A percentile compares a stretch with the other conserved stretches of the same genome.
Conservation (phyloP, 1,140 invertebrate species). For the Ditylenchus dipsaci region DNA sequence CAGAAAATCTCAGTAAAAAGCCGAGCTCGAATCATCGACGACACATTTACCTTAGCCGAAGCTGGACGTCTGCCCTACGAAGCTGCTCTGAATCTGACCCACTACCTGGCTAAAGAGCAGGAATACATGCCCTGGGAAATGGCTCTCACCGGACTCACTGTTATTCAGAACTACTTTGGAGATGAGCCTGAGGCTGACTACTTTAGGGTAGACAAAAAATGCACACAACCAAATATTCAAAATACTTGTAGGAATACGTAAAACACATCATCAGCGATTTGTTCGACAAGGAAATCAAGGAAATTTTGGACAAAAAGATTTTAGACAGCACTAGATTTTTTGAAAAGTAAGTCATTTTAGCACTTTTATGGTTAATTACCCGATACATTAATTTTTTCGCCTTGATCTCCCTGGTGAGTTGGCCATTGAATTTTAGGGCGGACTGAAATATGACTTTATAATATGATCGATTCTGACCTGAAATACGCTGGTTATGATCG, state of each 20-base stretch:
- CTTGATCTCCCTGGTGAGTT: too few relatives aligned
- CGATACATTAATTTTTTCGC: too few relatives aligned
- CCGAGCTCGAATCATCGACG: slow-evolving; percentile 48
- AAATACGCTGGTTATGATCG: too few relatives aligned
- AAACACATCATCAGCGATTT: slow-evolving; percentile 23
- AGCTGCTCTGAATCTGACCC: slow-evolving; percentile 41
- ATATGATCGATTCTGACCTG: too few relatives aligned
- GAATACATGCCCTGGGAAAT: slow-evolving; percentile 49
- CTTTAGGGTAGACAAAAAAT: slow-evolving; percentile 17
- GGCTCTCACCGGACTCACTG: slow-evolving; percentile 37
- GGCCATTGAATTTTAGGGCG: too few relatives aligned
- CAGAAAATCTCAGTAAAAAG: slow-evolving; percentile 36
- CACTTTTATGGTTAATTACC: background rate
- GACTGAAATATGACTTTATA: too few relatives aligned
- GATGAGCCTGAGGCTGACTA: slow-evolving; percentile 46
- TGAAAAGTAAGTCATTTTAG: slow-evolving; percentile 34
- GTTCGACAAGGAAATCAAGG: slow-evolving; percentile 12
- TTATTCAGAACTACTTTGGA: slow-evolving; percentile 46
- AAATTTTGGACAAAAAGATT: slow-evolving; percentile 11
- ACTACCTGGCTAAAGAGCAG: slow-evolving; percentile 39
- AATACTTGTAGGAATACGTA: slow-evolving; percentile 26
- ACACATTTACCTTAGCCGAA: slow-evolving; percentile 47
- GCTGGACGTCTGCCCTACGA: slow-evolving; percentile 45
- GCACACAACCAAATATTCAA: too few relatives aligned
- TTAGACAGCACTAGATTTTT: slow-evolving; percentile 40